These are phyloP conservation scores for Macrostomum lignano DNA, from an alignment of 1,140 invertebrate genomes.

Conservation along the genomic window DNA sequence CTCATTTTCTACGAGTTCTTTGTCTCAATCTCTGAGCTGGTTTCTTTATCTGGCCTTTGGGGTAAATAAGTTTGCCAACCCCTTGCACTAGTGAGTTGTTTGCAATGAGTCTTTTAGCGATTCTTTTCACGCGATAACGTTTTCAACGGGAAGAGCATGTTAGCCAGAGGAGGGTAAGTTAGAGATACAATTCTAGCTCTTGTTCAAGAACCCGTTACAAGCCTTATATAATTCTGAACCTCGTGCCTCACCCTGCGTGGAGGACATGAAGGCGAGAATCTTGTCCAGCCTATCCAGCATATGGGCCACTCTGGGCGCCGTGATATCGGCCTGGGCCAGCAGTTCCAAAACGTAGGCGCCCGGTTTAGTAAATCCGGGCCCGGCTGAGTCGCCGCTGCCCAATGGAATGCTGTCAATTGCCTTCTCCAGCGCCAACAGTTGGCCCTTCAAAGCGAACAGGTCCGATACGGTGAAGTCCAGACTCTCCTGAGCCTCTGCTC, in stretches of 20 bases:
- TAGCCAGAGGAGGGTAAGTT: too few species aligned
- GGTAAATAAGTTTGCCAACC: too few species aligned
- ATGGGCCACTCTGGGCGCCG: slow-evolving; percentile 9
- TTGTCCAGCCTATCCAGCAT: not conserved
- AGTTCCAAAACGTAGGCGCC: slow-evolving; percentile 42
- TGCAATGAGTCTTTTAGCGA: too few species aligned
- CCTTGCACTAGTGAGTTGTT: too few species aligned
- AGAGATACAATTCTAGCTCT: too few species aligned
- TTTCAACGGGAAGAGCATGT: too few species aligned
- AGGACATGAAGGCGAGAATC: not conserved
- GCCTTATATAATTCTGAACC: too few species aligned
- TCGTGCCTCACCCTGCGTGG: not conserved
- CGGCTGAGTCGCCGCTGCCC: slow-evolving; percentile 14
- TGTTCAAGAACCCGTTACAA: too few species aligned
- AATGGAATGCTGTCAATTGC: slow-evolving; percentile 41
- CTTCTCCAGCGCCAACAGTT: slow-evolving; percentile 48
- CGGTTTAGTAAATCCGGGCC: slow-evolving; percentile 37
- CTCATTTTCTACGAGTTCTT: too few species aligned
- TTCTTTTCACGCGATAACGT: too few species aligned
- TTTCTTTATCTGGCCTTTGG: too few species aligned
- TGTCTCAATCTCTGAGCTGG: too few species aligned
- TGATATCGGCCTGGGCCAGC: slow-evolving; percentile 37
- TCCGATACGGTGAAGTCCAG: slow-evolving; percentile 1
- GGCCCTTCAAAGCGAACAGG: slow-evolving; percentile 42
- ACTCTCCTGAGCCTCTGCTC: not conserved